Base-by-base conservation (phyloP, 2,888 invertebrate genomes). In the Rhimphoctona megacephalus region DNA sequence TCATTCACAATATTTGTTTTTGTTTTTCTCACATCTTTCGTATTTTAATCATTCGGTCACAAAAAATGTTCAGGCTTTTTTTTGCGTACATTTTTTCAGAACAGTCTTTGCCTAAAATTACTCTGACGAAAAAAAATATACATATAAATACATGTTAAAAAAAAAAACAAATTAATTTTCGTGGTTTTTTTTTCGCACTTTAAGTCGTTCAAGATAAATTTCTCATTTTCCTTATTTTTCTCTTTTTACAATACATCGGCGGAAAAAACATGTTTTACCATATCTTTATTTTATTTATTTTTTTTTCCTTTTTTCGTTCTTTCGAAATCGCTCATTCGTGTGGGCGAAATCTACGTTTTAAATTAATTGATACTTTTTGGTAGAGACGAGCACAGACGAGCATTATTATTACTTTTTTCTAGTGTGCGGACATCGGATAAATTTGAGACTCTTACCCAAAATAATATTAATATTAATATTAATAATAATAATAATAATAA, bases 331-430 rank as follows among this genome's bases (percentile, higher is more conserved):
- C 74, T 30, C 61, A 61, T 43, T 25, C 2, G 57, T 22, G 14
- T 17, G 22, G 57, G 25, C 46, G 19, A 11, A 9, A 49, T 6
- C 30, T 70, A 52, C 22, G 19, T 2, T 19, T 73, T 76, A 61
- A 69, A 36, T 86, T 86, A 86, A 86, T 73, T 52, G 72, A 80
- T 86, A 86, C 86, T 86, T 86, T 86, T 86, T 86, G 86, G 86
- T 86, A 83, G 86, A 86, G 86, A 83, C 79, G 76, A 86, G 49
- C 83, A 83, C 86, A 81, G 83, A 19, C 79, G 77, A 83, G 83
- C 67, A 81, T 84, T 85, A 39, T 82, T 67, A 61, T 81, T 64
- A 70, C 78, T 80, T 54, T 46, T 46, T 19, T 66, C 77, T 77
- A 83, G 72, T 86, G 76, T 77, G 83, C 76, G 80, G 49, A 80